Conservation (phyloP, 2,888 invertebrate species). For the Cotesia congregata region DNA sequence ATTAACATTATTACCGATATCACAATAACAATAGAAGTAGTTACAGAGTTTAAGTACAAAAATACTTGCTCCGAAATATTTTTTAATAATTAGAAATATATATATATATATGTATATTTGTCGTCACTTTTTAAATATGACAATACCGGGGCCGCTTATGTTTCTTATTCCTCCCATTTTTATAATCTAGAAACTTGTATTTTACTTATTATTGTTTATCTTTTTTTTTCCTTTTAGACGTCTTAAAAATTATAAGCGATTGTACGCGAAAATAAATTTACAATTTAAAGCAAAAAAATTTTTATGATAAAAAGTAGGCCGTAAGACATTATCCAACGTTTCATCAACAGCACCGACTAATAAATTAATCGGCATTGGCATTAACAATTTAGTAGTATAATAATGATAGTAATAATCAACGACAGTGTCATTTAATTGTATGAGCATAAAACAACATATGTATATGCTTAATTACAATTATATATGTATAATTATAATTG, state of each 20-base stretch:
- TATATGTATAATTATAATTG: neutral
- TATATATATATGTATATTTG: conserved; percentile 49
- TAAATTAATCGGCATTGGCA: neutral
- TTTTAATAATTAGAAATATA: conserved; percentile 38
- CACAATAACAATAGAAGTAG: conserved; percentile 65
- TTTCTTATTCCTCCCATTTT: conserved; percentile 30
- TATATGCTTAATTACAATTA: neutral
- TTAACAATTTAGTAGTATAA: conserved; percentile 11
- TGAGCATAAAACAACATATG: conserved; percentile 31
- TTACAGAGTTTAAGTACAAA: conserved; percentile 66
- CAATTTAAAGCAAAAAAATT: neutral
- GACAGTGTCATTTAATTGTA: conserved; percentile 27
- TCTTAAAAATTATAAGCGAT: conserved; percentile 17
- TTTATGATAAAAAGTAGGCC: neutral
- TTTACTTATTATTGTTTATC: too few relatives aligned
- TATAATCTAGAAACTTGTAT: neutral
- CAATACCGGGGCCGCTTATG: conserved; percentile 1
- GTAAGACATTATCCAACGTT: neutral
- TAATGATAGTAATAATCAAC: neutral
- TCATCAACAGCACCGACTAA: neutral
- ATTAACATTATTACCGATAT: conserved; percentile 54
- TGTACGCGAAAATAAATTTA: conserved; percentile 20
- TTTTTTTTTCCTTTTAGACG: conserved; percentile 9
- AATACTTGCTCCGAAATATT: conserved; percentile 60
- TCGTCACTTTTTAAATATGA: conserved; percentile 51